These are phyloP conservation scores for Mormoops blainvillei DNA, from an alignment of 2,113 vertebrate genomes.

Conservation along the genomic window DNA sequence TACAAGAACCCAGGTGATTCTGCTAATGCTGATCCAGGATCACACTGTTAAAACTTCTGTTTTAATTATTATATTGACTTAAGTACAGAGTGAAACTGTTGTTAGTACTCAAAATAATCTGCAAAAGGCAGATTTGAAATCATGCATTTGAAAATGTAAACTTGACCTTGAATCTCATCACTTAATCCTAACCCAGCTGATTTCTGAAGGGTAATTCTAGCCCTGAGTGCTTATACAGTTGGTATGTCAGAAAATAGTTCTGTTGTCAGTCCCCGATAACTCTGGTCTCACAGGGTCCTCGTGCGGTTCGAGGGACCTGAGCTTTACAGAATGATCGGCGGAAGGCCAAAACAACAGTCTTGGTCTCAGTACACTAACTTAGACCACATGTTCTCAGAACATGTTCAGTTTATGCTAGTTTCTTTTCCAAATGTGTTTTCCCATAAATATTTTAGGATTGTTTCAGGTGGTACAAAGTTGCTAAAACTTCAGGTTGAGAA, in stretches of 20 bases:
- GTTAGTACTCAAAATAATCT: neutral
- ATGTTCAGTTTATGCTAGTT: neutral
- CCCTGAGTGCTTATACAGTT: neutral
- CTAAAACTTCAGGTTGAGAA: neutral
- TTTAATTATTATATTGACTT: neutral
- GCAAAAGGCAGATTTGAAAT: neutral
- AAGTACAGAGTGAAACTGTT: neutral
- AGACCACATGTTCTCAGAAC: neutral
- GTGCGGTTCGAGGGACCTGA: neutral
- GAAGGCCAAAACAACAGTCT: neutral
- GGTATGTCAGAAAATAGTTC: neutral
- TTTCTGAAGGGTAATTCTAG: neutral
- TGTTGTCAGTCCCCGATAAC: neutral
- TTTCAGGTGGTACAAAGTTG: neutral
- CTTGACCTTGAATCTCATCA: neutral
- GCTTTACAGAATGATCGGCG: neutral
- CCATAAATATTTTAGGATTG: conserved; percentile 1
- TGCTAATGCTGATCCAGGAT: neutral
- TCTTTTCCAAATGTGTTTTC: neutral
- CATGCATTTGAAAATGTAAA: neutral
- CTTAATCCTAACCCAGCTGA: neutral
- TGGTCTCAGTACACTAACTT: neutral
- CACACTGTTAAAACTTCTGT: neutral
- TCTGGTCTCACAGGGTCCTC: neutral
- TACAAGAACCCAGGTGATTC: neutral